Percentiles rank a stretch among this genome's conserved stretches.
Evolutionary conservation across 2,888 invertebrate species (phyloP).

Genomic region (Idaea straminata): DNA sequence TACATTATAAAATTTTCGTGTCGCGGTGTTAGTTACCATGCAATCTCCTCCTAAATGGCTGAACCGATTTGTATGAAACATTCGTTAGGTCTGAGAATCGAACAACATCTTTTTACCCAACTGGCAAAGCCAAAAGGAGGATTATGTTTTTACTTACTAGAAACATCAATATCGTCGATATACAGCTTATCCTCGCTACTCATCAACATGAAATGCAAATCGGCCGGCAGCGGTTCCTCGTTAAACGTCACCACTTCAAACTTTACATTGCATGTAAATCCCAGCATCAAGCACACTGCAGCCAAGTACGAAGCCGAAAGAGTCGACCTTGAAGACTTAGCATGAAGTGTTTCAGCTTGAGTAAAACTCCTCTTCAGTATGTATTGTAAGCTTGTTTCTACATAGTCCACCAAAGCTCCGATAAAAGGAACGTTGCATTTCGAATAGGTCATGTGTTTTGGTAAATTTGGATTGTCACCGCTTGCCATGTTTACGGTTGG

Average conservation of each 20-base stretch:
- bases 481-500: slow-evolving; percentile 36
- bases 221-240: slow-evolving; percentile 52
- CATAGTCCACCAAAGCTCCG: slow-evolving; percentile 63
- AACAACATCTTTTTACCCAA: too few relatives aligned
- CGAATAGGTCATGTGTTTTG: slow-evolving; percentile 57
- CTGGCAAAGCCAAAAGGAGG: too few relatives aligned
- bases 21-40: too few relatives aligned
- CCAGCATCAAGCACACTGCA: slow-evolving; percentile 53
- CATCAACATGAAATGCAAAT: slow-evolving; percentile 64
- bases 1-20: too few relatives aligned
- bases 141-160: slow-evolving; percentile 48
- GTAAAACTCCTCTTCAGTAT: slow-evolving; percentile 46
- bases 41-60: too few relatives aligned
- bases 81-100: too few relatives aligned
- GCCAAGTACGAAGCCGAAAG: slow-evolving; percentile 58
- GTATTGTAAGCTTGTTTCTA: slow-evolving; percentile 57
- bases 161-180: slow-evolving; percentile 65
- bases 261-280: slow-evolving; percentile 60
- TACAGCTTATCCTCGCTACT: slow-evolving; percentile 65
- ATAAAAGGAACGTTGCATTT: slow-evolving; percentile 56
- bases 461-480: slow-evolving; percentile 32
- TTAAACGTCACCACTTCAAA: slow-evolving; percentile 65
- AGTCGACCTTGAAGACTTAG: slow-evolving; percentile 40
- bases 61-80: too few relatives aligned
- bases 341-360: slow-evolving; percentile 51